Evolutionary conservation across 2,797 vertebrate species (phyloP), one percentile per base, ranked within the genome.

Genomic region (Lycodopsis pacificus): DNA sequence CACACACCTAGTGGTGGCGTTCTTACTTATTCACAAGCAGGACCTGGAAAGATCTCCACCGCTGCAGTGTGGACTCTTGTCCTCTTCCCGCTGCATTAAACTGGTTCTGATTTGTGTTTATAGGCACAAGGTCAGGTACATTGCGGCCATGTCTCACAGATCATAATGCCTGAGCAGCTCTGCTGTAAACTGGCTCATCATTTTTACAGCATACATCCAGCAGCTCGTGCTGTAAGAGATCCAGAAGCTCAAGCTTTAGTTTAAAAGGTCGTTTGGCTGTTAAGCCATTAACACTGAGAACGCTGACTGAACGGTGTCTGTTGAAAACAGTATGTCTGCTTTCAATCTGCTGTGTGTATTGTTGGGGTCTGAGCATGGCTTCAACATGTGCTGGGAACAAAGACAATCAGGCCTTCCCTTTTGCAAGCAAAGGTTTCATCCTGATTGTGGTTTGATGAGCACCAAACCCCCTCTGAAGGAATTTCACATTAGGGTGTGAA

Each of bases 101-200:
- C 17, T 0, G 5, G 9, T 15, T 61, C 17, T 65, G 51, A 80
- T 65, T 56, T 75, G 46, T 65, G 66, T 75, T 63, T 56, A 63
- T 40, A 59, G 22, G 12, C 57, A 62, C 73, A 20, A 76, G 77
- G 77, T 82, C 77, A 82, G 34, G 56, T 25, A 64, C 48, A 36
- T 27, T n/a, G 46, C 48, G 38, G 25, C 57, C 15, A 11, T 32
- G 34, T 15, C 69, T 74, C 65, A 58, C 49, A 36, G 53, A 30
- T 30, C 0, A 30, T 30, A 30, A 54, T 54, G 36, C 40, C 40
- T 22, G 0, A 36, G 42, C 32, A 66, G 64, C 72, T 62, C 19
- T 34, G 42, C 69, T 68, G 58, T 75, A 81, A 81, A 75, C 34
- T 2, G 54, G 22, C 48, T 82, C 51, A 34, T 71, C 30, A 5